Conservation (phyloP, 2,888 invertebrate species). For the Nephrotoma appendiculata region DNA sequence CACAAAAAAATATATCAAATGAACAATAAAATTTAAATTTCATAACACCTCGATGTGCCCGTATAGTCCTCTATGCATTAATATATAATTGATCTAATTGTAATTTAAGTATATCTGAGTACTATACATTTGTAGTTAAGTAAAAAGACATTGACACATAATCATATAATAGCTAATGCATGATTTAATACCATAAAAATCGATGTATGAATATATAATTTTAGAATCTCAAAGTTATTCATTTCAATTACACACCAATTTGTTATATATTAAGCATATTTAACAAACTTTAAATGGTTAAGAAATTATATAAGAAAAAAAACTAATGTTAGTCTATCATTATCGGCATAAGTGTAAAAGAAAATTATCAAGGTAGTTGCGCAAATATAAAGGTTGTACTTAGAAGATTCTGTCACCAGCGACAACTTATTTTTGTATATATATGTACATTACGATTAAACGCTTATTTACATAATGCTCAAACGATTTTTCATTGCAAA, state of each 20-base stretch:
- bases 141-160: neutral
- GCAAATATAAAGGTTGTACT: neutral
- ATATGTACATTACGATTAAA: neutral
- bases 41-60: neutral
- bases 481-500: neutral
- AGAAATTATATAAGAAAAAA: neutral
- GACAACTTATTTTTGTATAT: neutral
- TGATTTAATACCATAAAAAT: neutral
- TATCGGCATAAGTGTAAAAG: neutral
- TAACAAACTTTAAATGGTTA: neutral
- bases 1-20: neutral
- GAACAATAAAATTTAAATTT: neutral
- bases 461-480: neutral
- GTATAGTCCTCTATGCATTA: neutral
- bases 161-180: neutral
- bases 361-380: neutral
- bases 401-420: neutral
- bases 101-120: neutral
- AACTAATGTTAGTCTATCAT: neutral
- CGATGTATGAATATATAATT: neutral
- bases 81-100: neutral
- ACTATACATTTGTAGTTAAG: neutral
- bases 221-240: neutral
- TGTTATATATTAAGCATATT: neutral
- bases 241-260: neutral